Percentiles rank a stretch among this genome's conserved stretches.
phyloP scores from a whole-genome alignment of 2,113 vertebrate genomes.

The Hylia prasina region DNA sequence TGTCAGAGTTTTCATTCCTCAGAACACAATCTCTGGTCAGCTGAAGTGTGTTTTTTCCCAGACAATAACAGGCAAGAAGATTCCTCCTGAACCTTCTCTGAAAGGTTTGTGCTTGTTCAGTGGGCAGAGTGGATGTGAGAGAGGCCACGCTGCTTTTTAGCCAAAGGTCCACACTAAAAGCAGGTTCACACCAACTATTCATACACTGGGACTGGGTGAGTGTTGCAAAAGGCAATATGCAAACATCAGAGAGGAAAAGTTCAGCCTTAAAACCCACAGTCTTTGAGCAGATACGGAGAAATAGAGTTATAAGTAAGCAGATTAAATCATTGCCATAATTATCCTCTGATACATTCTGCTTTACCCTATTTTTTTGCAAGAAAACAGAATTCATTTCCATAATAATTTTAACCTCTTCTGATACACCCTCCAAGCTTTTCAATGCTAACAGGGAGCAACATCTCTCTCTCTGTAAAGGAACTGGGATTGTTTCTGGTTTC shows the following conservation, averaged over 20 bases:
- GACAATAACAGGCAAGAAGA: not conserved
- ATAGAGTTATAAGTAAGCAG: not conserved
- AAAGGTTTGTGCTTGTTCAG: not conserved
- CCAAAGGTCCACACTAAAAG: not conserved
- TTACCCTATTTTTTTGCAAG: not conserved
- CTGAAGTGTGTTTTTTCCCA: not conserved
- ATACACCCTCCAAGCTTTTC: not conserved
- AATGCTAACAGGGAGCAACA: not conserved
- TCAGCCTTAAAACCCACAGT: not conserved
- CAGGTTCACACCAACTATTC: not conserved
- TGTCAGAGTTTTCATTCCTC: not conserved
- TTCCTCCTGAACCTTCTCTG: not conserved
- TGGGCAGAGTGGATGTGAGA: not conserved
- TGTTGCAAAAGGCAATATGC: not conserved
- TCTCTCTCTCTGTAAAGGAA: not conserved
- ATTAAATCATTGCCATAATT: not conserved
- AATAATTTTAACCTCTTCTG: not conserved
- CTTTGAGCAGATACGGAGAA: not conserved
- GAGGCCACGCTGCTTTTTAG: not conserved
- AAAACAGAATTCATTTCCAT: not conserved
- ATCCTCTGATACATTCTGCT: not conserved
- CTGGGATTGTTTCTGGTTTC: not conserved
- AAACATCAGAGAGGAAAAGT: not conserved
- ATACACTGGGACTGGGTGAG: rapidly evolving
- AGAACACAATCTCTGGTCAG: not conserved